A percentile compares a stretch with the other conserved stretches of the same genome.
phyloP scores from a whole-genome alignment of 2,797 vertebrate species.

The Botia kubotai region DNA sequence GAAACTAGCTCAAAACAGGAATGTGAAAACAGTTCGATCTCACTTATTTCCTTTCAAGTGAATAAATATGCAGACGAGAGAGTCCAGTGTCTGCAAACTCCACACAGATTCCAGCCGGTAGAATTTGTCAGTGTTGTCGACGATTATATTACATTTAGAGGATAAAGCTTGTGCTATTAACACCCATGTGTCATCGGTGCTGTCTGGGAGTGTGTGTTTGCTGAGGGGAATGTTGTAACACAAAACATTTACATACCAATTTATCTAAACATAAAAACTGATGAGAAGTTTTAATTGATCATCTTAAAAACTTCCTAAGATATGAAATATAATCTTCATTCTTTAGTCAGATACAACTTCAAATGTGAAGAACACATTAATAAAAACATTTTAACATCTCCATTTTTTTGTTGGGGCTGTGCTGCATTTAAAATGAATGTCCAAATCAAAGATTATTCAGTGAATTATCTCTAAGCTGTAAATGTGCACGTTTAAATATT shows the following conservation, averaged over 20 bases:
- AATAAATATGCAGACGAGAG: conserved; percentile 7
- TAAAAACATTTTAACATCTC: no score
- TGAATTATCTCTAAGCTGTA: conserved; percentile 68
- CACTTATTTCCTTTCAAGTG: conserved; percentile 40
- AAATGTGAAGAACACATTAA: no score
- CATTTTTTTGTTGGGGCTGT: neutral
- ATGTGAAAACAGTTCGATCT: conserved; percentile 21
- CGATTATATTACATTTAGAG: conserved; percentile 52
- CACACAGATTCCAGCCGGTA: no score
- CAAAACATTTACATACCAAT: no score
- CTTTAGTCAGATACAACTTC: no score
- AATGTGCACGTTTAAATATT: conserved; percentile 71
- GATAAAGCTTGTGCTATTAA: conserved; percentile 50
- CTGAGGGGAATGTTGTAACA: neutral
- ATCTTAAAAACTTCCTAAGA: no score
- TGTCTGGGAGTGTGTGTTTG: no score
- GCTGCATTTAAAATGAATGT: neutral
- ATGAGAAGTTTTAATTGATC: no score
- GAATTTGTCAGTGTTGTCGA: neutral
- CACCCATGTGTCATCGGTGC: no score
- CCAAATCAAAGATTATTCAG: conserved; percentile 65
- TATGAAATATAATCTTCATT: no score
- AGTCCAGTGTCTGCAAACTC: neutral
- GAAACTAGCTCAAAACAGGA: conserved; percentile 28
- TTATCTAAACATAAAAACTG: conserved; percentile 11